Conservation (phyloP, 2,888 invertebrate genomes). For the Copidosoma aretas region DNA sequence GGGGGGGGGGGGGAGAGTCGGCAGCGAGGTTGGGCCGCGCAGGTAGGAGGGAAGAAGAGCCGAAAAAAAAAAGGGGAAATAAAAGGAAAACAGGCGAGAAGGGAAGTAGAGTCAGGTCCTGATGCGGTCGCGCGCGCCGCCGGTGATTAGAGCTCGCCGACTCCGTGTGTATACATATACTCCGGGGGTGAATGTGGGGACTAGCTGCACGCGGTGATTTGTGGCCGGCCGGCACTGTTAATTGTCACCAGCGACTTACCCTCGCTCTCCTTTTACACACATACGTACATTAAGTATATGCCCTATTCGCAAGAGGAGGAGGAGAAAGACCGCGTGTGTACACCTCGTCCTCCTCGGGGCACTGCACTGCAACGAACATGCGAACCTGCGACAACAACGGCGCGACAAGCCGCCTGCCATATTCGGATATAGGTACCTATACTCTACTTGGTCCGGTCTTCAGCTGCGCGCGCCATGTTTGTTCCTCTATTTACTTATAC, state of each 20-base stretch:
- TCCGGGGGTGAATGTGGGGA: no score
- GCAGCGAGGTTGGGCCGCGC: not conserved
- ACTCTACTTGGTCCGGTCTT: no score
- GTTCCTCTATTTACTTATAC: no score
- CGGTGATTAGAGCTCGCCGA: conserved; percentile 58
- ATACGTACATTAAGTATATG: not conserved
- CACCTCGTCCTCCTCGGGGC: conserved; percentile 33
- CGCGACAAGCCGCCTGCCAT: conserved; percentile 4
- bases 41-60: conserved; percentile 15
- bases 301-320: conserved; percentile 17
- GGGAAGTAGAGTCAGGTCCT: conserved; percentile 15
- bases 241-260: conserved; percentile 52
- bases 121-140: conserved; percentile 21
- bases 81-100: conserved; percentile 13
- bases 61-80: conserved; percentile 21
- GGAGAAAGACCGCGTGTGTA: conserved; percentile 37
- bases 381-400: conserved; percentile 2
- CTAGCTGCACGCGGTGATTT: conserved; percentile 51
- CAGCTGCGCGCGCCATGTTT: no score
- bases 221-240: conserved; percentile 54
- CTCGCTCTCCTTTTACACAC: not conserved
- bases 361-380: conserved; percentile 22
- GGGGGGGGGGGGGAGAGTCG: no score
- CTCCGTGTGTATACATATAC: no score
- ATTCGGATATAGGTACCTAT: not conserved